Percentiles rank a stretch among this genome's conserved stretches.
phyloP scores from a whole-genome alignment of 2,888 invertebrate genomes.

The Gisinianus flammeolus region DNA sequence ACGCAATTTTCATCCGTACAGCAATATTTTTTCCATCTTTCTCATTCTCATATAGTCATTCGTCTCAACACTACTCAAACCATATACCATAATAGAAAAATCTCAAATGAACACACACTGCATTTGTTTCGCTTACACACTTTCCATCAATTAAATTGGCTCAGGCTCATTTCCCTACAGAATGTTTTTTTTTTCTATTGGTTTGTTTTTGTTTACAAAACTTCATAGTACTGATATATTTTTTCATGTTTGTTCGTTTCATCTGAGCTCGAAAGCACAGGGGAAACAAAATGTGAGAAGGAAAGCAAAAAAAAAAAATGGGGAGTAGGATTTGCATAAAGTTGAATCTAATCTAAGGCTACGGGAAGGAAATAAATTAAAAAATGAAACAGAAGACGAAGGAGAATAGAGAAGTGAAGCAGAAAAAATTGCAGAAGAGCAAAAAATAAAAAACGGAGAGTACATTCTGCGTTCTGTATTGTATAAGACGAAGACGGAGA shows the following conservation, averaged over 20 bases:
- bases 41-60: conserved; percentile 13
- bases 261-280: background rate
- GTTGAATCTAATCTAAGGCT: conserved; percentile 16
- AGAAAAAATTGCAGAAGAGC: conserved; percentile 17
- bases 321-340: background rate
- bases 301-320: background rate
- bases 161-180: too few species aligned
- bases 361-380: conserved; percentile 16
- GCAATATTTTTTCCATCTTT: conserved; percentile 14
- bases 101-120: too few species aligned
- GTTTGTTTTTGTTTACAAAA: too few species aligned
- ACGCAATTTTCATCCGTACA: conserved; percentile 34
- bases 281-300: background rate
- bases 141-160: too few species aligned
- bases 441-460: background rate
- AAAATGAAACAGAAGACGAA: background rate
- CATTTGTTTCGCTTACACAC: background rate
- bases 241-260: too few species aligned
- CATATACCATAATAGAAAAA: too few species aligned
- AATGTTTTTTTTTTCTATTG: too few species aligned
- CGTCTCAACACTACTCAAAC: too few species aligned
- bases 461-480: background rate
- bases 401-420: background rate
- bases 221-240: too few species aligned
- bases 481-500: background rate